Evolutionary conservation across 2,797 vertebrate species (phyloP), one percentile per base, ranked within the genome.

Genomic region (Xerus rutilus): DNA sequence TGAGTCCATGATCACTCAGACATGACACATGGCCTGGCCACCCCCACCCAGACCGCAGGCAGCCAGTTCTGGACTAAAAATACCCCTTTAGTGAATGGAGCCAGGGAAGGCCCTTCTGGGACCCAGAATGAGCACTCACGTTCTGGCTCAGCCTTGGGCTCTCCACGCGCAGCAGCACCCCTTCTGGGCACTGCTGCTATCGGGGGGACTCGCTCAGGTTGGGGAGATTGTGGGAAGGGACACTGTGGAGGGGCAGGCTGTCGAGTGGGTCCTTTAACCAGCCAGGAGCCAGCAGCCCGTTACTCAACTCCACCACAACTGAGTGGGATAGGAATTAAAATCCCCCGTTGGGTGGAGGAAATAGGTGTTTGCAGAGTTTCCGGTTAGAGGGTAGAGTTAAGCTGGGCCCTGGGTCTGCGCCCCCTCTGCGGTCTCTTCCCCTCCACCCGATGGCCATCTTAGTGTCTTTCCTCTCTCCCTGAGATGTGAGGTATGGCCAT

Each of bases 1-100:
- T 81, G 86, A 97, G 95, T 92, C 69, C 73, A 9, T 12, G 85
- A 88, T 96, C 96, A 89, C 91, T 96, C 94, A 97, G 97, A 96
- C 57, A 7, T 97, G 97, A 97, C 96, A 95, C 94, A 97, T 28
- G 85, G 93, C 89, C 93, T 69, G 54, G 84, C 86, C 62, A 54
- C 76, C 91, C 85, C 93, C 47, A 18, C 11, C 1, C 30, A 39
- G 93, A 96, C 96, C 30, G 0, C 94, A 92, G 78, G 96, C 73
- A 12, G 94, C 84, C 45, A 20, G 57, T 69, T 59, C 52, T 5
- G 57, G 45, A 89, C 96, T 98, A 97, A 97, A 97, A 97, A 96
- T 96, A 96, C 8, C 32, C 5, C 49, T 86, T 87, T 95, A 77
- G 89, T 97, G 96, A 97, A 96, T 96, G 97, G 93, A 94, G 83